Base-by-base conservation (phyloP, 2,888 invertebrate species). In the Athalia cordata region DNA sequence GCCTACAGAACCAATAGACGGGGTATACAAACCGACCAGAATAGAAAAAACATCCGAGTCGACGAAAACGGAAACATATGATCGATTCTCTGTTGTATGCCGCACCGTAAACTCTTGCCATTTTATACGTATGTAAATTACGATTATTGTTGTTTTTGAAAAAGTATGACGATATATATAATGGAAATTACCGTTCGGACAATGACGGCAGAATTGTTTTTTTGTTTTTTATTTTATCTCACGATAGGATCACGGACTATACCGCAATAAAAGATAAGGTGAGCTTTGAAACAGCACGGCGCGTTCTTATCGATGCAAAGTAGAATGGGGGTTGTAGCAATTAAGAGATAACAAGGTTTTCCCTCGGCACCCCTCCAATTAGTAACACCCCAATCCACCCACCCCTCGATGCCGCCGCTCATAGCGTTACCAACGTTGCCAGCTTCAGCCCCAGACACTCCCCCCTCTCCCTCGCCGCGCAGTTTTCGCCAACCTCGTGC, bases 331-430 rank as follows among this genome's bases (percentile, higher is more conserved):
- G 88, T 87, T 86, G 88, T 85, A 89, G 89, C 89, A 90, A 90
- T 90, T 90, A 90, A 90, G 89, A 90, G 89, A 90, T 90, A 90
- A 90, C 89, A 89, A 89, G 89, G 87, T 89, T 89, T 87, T 84
- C 87, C 86, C 85, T 86, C 84, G 86, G 84, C 86, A 85, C 89
- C 89, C 89, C 89, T 89, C 88, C 89, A 90, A 90, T 90, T 90
- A 90, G 89, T 89, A 86, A 89, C 89, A 89, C 89, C 87, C 87
- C 84, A 83, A 79, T 62, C 80, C 77, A 77, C 79, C 82, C 82
- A 78, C 79, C 61, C 77, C 50, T 61, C 67, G 15, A 13, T 61
- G 61, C 49, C 77, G 61, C 77, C 78, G 70, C 80, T 29, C 29
- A 2, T 75, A 67, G 68, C 77, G 57, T 57, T 47, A 59, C 72